Evolutionary conservation across 2,797 vertebrate genomes (phyloP).

Genomic region (Trachops cirrhosus): DNA sequence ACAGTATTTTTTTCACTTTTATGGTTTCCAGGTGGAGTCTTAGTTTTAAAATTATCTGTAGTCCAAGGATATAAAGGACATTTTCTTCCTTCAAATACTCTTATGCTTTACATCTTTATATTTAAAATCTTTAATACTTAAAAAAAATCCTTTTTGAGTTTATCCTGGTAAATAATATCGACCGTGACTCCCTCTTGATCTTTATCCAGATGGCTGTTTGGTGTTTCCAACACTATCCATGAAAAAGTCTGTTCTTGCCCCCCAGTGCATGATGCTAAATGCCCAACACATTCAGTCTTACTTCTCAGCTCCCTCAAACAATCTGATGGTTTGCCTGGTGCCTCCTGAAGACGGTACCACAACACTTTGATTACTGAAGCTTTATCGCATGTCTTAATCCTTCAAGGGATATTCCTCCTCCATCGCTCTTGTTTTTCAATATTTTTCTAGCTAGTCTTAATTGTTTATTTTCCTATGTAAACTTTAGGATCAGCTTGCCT

Average conservation of each 20-base stretch:
- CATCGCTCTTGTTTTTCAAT: not conserved
- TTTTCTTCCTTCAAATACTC: not conserved
- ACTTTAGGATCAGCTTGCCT: not conserved
- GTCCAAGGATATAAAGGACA: not conserved
- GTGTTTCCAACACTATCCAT: not conserved
- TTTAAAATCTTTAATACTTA: not conserved
- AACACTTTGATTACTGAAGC: not conserved
- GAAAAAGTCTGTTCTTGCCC: not conserved
- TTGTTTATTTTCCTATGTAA: constrained; percentile 13
- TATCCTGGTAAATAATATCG: not conserved
- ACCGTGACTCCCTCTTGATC: not conserved
- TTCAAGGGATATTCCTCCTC: not conserved
- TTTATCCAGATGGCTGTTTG: not conserved
- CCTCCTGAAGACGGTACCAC: not conserved
- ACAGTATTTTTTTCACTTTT: not conserved
- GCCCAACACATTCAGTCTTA: not conserved
- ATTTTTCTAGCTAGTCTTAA: not conserved
- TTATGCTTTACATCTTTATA: not conserved
- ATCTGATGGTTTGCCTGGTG: not conserved
- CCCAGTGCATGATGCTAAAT: not conserved
- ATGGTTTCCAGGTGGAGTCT: not conserved
- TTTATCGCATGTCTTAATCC: not conserved
- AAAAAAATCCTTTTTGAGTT: not conserved
- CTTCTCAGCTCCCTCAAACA: not conserved
- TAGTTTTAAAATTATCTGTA: not conserved